Base-by-base conservation (phyloP, 2,888 invertebrate species). In the Trileptium ribeirensis region DNA sequence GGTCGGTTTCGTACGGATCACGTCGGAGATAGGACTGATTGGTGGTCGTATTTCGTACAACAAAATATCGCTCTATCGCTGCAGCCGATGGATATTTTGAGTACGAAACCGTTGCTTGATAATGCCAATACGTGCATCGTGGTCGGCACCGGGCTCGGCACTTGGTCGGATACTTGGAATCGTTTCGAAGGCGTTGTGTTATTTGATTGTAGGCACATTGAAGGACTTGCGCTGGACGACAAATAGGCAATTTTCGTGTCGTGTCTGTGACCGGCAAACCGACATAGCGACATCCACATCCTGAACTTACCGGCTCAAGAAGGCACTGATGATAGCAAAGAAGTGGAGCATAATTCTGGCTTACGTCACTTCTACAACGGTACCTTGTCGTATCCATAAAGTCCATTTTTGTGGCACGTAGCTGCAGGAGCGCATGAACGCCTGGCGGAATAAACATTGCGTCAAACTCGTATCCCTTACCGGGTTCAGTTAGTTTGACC, bases 401-500 rank as follows among this genome's bases (percentile, higher is more conserved):
- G 19, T 70, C 74, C 74, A 70, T 70, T 70, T 70, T 70, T 31
- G 74, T 70, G 8, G 74, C 74, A 36, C 34, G 37, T 31, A 70
- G 37, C 74, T 70, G 74, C 8, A 70, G 37, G 8, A 70, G 74
- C n/a, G 74, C 74, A 70, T 70, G 74, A 8, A 70, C 74, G 8
- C 74, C 74, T 15, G 74, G 74, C 37, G 74, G 74, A 15, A 70
- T 36, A 70, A 70, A 70, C 33, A 70, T 70, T 31, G 74, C 74
- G 74, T 70, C 74, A 79, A 83, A 84, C 81, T 84, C 85, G 51
- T 86, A 84, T 67, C 85, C 86, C 31, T 83, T 85, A 0, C 83
- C 84, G 8, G 81, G 79, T 39, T 85, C 86, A 1, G 85, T 86
- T n/a, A 87, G 79, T 79, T 87, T 87, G 8, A 87, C 83, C 3